Base-by-base conservation (phyloP, 2,113 vertebrate genomes). In the Phyllostomus hastatus region DNA sequence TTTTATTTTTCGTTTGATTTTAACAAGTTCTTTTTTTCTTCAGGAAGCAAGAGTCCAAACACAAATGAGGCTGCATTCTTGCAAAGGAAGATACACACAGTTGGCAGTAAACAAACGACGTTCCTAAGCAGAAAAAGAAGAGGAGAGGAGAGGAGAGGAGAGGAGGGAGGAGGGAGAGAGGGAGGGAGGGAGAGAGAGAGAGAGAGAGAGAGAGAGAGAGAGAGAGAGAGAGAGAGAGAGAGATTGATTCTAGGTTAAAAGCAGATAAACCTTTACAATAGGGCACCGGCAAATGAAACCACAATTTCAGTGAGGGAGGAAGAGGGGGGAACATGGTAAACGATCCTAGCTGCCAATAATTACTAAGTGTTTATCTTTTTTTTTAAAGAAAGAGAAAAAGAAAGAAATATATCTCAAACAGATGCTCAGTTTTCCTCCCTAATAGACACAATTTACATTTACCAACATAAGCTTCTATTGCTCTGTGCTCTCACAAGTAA, bases 401-500 rank as follows among this genome's bases (percentile, higher is more conserved):
- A 95, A 95, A 97, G 75, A 97, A 98, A 97, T 72, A 17, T 1
- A 94, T 82, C 61, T 82, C 67, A 97, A 52, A 11, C 80, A 57
- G 78, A 92, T 64, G 52, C 54, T 72, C 90, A 59, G 14, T 85
- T 97, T 97, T 79, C 72, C 66, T 82, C 57, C 61, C 89, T 95
- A 94, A 93, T 48, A 95, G 90, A 88, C 14, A 90, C 52, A 78
- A 22, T 90, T 92, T 95, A 19, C 35, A 94, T 97, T 54, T 82
- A 91, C 72, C 48, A 95, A 83, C 94, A 41, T 93, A 88, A 94
- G 24, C 66, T 90, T 94, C 85, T 82, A 90, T 80, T 90, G 72
- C 80, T 96, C 84, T 92, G 73, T 90, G 41, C 59, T 97, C 94
- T 96, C 50, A 90, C 89, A 95, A 97, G 94, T 97, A 98, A 97